A percentile compares a stretch with the other conserved stretches of the same genome.
Evolutionary conservation across 2,113 vertebrate species (phyloP).

Genomic region (Forbesichthys agassizii): DNA sequence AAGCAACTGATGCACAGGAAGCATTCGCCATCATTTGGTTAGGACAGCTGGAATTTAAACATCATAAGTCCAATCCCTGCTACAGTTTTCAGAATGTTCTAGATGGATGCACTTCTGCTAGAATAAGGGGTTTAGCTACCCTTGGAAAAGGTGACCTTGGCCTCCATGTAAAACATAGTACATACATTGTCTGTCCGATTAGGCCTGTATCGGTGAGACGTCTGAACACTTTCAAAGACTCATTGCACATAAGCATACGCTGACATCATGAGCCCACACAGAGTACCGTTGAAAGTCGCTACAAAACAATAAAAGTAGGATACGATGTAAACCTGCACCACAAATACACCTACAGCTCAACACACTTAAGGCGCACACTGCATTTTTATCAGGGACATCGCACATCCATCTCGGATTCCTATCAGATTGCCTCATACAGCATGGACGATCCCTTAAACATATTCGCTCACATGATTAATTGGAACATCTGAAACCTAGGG

Average conservation of each 20-base stretch:
- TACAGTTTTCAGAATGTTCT: too few relatives aligned
- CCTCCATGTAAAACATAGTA: constrained; percentile 47
- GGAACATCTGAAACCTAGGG: neutral
- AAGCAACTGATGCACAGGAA: too few relatives aligned
- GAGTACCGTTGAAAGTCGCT: constrained; percentile 13
- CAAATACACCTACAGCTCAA: constrained; percentile 2
- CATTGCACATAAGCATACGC: constrained; percentile 17
- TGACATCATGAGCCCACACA: constrained; percentile 12
- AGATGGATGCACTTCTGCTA: too few relatives aligned
- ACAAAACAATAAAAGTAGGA: constrained; percentile 5
- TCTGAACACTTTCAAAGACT: constrained; percentile 17
- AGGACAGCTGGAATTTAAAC: too few relatives aligned
- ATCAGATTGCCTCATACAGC: neutral
- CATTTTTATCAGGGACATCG: neutral
- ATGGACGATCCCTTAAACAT: constrained; percentile 36
- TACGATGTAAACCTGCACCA: constrained; percentile 14
- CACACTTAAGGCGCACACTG: constrained; percentile 10
- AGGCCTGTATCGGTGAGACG: neutral
- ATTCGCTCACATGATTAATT: neutral
- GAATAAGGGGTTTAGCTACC: too few relatives aligned
- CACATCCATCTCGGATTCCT: constrained; percentile 31
- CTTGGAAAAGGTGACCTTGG: neutral
- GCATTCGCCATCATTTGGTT: too few relatives aligned
- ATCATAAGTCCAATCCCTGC: too few relatives aligned
- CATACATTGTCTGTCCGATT: constrained; percentile 14